Evolutionary conservation across 2,797 vertebrate genomes (phyloP), one percentile per base, ranked within the genome.

Genomic region (Hippoglossus hippoglossus): DNA sequence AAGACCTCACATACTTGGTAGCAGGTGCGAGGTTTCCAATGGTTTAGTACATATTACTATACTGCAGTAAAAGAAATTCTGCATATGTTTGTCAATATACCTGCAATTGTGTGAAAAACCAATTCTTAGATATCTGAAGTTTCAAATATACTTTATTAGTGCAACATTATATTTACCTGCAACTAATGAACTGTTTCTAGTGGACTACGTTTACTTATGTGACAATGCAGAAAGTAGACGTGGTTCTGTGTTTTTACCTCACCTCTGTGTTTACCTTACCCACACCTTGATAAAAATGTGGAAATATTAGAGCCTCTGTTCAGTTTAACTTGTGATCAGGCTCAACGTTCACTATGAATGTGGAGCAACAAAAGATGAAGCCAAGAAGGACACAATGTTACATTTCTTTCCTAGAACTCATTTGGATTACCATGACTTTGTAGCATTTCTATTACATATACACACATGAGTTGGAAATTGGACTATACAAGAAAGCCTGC

Each of bases 241-340:
- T 54, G 36, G 63, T 18, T 73, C 41, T 51, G 51, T n/a, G 50
- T 39, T 34, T 36, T 55, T 19, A 34, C 49, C 65, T 31, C 73
- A 67, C 19, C 39, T 60, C 15, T 41, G 25, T 66, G 50, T 84
- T 91, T 88, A 91, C 88, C 91, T 85, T 83, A 86, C 77, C 80
- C 63, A 80, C 73, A 66, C 60, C 69, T 82, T 76, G 85, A 73
- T 56, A 53, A 69, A 71, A 72, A 60, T 50, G 44, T 21, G 8
- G 18, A 13, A 34, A 36, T 67, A 26, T 69, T 12, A 66, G 62
- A 79, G 69, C 76, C 55, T 86, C 19, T 54, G 57, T 22, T 60
- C 19, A 73, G 62, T 75, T 82, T 77, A 76, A 79, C 52, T 70
- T 77, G 68, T 58, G 68, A 54, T 36, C 62, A 79, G 63, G 71